Evolutionary conservation across 2,797 vertebrate genomes (phyloP), one percentile per base, ranked within the genome.

Genomic region (Sebastiscus tertius): DNA sequence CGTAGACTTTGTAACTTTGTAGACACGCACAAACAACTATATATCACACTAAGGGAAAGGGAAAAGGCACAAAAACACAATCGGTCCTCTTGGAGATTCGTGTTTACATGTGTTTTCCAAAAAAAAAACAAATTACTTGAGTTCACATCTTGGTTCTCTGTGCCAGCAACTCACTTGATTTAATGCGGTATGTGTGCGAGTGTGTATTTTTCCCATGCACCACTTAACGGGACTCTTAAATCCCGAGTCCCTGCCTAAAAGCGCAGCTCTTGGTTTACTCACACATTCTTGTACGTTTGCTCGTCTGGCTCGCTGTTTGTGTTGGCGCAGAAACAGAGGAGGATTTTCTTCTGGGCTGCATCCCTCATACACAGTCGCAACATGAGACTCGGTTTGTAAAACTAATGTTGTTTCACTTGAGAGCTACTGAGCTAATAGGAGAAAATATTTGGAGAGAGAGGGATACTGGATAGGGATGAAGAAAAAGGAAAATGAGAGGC

Each of bases 171-270:
- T 86, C 87, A 83, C 76, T 92, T 89, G 74, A 88, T 87, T 92
- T 77, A 88, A 68, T 84, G 84, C 42, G 67, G 63, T 78, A 65
- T 87, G 81, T 82, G 78, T 79, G 76, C 16, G 55, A 80, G 49
- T 92, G 87, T 91, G 87, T 93, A 24, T 87, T 85, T 88, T 94
- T 89, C 88, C 87, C 90, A 89, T 83, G 83, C 71, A 76, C 70
- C 85, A 81, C 85, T 93, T 70, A 79, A 75, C 26, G 1, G 72
- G 67, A 77, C 90, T 71, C 88, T 88, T 85, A 80, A 88, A 82
- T 75, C 81, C 74, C 42, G 75, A 91, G 88, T 79, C 76, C 79
- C 72, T 79, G 80, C 81, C 86, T 74, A 64, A 89, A 88, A 92
- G 81, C 66, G 61, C 77, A 79, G 46, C 6, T 1, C 88, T 84